These are phyloP conservation scores for Oncorhynchus kisutch DNA, from an alignment of 2,113 vertebrate species.

Conservation along the genomic window DNA sequence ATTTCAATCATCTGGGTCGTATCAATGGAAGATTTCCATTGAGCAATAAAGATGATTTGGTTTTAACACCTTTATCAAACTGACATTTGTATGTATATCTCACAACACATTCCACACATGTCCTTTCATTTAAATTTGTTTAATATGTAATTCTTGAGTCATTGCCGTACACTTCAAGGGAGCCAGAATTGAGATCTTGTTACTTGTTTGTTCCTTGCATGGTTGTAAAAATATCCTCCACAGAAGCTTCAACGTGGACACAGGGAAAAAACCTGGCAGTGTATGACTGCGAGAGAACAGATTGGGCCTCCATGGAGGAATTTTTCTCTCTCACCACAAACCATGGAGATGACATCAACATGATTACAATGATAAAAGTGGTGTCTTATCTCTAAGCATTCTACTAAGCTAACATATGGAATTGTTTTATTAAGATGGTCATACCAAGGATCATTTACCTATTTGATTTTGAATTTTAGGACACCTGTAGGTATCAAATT, in stretches of 20 bases:
- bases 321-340: constrained; percentile 15
- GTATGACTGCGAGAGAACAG: constrained; percentile 33
- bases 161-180: constrained; percentile 25
- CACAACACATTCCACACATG: background rate
- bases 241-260: background rate
- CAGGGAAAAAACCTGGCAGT: background rate
- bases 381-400: background rate
- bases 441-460: no score
- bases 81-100: background rate
- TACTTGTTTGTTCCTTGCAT: constrained; percentile 14
- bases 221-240: constrained; percentile 4
- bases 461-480: no score
- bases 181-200: constrained; percentile 43
- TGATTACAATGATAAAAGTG: background rate
- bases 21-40: background rate
- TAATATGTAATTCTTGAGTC: background rate
- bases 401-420: no score
- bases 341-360: constrained; percentile 1
- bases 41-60: background rate
- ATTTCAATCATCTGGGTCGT: background rate
- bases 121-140: background rate
- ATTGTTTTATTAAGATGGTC: no score
- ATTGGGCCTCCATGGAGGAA: constrained; percentile 38
- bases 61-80: background rate
- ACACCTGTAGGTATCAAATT: no score